A percentile compares a stretch with the other conserved stretches of the same genome.
Evolutionary conservation across 2,113 vertebrate genomes (phyloP).

Genomic region (Talpa occidentalis): DNA sequence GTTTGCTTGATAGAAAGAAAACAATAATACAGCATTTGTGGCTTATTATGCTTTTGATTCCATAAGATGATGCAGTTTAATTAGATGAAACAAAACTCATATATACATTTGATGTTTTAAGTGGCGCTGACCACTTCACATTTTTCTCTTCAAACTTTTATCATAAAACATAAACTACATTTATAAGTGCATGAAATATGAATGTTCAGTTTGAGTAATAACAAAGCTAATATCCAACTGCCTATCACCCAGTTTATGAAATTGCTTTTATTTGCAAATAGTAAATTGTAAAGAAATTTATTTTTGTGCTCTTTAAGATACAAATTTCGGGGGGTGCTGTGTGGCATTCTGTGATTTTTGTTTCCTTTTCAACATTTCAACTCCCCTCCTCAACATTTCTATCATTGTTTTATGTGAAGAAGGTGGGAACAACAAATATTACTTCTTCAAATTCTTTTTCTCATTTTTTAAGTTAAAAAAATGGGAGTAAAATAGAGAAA

Average conservation of each 20-base stretch:
- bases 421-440: conserved; percentile 18
- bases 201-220: conserved; percentile 13
- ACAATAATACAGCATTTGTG: background rate
- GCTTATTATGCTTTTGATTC: background rate
- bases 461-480: background rate
- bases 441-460: background rate
- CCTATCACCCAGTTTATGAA: conserved; percentile 21
- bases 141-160: conserved; percentile 30
- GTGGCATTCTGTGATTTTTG: background rate
- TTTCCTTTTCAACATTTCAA: background rate
- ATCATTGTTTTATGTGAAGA: conserved; percentile 38
- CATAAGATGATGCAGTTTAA: background rate
- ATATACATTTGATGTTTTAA: background rate
- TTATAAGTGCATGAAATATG: conserved; percentile 44
- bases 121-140: background rate
- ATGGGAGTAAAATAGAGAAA: background rate
- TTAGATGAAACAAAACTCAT: conserved; percentile 13
- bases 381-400: background rate
- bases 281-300: conserved; percentile 20
- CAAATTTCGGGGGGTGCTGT: background rate
- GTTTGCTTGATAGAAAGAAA: conserved; percentile 52
- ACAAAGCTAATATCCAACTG: conserved; percentile 32
- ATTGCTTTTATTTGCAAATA: conserved; percentile 31
- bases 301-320: conserved; percentile 10
- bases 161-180: conserved; percentile 17